These are phyloP conservation scores for Lipotes vexillifer DNA, from an alignment of 2,113 vertebrate genomes.

Conservation along the genomic window DNA sequence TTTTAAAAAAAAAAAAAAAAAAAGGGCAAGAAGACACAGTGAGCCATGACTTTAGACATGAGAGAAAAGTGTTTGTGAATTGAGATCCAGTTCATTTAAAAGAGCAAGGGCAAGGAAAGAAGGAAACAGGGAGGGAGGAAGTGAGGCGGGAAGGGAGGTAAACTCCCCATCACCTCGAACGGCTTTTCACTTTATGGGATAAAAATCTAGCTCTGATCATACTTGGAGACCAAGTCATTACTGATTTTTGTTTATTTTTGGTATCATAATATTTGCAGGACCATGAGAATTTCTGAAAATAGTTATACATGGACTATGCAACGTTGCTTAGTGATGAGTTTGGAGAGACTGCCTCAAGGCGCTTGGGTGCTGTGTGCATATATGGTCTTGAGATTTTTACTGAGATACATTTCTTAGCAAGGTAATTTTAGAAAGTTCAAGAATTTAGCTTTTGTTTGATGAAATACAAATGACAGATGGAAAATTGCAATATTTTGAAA, in stretches of 20 bases:
- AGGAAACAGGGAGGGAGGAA: neutral
- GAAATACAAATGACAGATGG: slow-evolving; percentile 66
- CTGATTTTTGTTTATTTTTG: slow-evolving; percentile 28
- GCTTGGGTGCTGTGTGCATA: neutral
- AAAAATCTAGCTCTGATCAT: neutral
- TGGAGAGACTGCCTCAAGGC: neutral
- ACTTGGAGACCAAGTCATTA: neutral
- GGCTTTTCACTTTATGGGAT: neutral
- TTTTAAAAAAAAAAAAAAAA: neutral
- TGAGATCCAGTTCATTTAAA: neutral
- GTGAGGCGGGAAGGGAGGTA: neutral
- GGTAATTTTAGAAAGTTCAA: slow-evolving; percentile 18
- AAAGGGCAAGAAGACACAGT: neutral
- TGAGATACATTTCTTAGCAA: slow-evolving; percentile 41
- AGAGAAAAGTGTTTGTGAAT: neutral
- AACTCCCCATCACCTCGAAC: neutral
- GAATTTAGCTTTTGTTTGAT: slow-evolving; percentile 21
- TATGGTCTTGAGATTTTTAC: slow-evolving; percentile 26
- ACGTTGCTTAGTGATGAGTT: slow-evolving; percentile 35
- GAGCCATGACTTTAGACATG: neutral
- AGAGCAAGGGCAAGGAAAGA: neutral
- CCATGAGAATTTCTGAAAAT: slow-evolving; percentile 12
- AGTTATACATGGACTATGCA: neutral
- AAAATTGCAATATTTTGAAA: slow-evolving; percentile 54
- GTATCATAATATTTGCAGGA: slow-evolving; percentile 25